Evolutionary conservation across 2,113 vertebrate species (phyloP).

Genomic region (Carlito syrichta): DNA sequence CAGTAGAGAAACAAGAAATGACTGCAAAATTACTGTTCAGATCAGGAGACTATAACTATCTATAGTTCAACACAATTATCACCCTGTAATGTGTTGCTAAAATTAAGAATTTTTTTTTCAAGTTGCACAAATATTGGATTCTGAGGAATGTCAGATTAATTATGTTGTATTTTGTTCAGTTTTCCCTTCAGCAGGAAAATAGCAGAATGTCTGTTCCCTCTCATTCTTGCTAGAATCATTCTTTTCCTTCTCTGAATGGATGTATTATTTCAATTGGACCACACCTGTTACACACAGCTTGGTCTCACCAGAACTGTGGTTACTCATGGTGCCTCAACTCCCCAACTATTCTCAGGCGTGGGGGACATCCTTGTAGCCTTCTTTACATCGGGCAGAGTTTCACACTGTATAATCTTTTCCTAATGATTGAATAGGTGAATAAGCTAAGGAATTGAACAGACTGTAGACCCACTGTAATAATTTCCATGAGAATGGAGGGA

Average conservation of each 20-base stretch:
- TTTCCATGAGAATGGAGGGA: neutral
- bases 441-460: neutral
- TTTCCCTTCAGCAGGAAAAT: neutral
- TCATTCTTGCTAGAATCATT: neutral
- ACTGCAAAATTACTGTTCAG: neutral
- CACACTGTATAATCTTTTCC: neutral
- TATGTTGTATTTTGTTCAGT: neutral
- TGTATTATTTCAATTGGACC: neutral
- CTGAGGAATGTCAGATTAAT: neutral
- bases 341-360: neutral
- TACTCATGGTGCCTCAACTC: neutral
- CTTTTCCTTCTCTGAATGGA: neutral
- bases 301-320: neutral
- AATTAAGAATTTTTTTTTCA: neutral
- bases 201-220: neutral
- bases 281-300: neutral
- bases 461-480: neutral
- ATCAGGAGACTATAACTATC: neutral
- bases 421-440: neutral
- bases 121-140: neutral
- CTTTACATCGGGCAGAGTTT: neutral
- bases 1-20: neutral
- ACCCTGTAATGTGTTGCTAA: neutral
- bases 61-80: neutral
- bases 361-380: neutral